Conservation (phyloP, 2,888 invertebrate species). For the Sinopyrophorus schimmeli region DNA sequence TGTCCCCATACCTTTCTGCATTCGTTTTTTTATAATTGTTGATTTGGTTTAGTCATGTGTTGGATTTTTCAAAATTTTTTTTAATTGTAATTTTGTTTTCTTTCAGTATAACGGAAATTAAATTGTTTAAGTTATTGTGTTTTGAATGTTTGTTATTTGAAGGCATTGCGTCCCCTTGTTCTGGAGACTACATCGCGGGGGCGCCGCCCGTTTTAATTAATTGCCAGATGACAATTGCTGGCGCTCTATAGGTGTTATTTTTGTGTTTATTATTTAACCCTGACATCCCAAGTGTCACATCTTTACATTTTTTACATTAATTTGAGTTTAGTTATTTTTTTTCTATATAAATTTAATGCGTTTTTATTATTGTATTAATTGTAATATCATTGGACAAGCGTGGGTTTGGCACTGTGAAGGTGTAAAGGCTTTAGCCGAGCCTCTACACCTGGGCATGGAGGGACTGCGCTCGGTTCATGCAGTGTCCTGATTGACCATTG, state of each 20-base stretch:
- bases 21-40: constrained; percentile 49
- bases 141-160: constrained; percentile 42
- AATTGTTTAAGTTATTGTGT: constrained; percentile 53
- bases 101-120: constrained; percentile 41
- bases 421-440: constrained; percentile 30
- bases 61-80: constrained; percentile 53
- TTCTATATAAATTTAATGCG: constrained; percentile 34
- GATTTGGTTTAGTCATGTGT: constrained; percentile 45
- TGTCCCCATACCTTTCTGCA: constrained; percentile 54
- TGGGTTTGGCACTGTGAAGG: constrained; percentile 50
- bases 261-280: constrained; percentile 52
- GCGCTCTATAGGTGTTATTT: constrained; percentile 44
- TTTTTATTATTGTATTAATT: constrained; percentile 38
- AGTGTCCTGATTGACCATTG: constrained; percentile 45
- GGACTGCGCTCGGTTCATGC: constrained; percentile 51
- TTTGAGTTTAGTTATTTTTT: constrained; percentile 32
- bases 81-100: constrained; percentile 31
- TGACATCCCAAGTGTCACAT: constrained; percentile 50
- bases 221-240: constrained; percentile 35
- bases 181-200: constrained; percentile 52
- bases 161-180: constrained; percentile 49
- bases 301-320: constrained; percentile 41
- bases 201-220: constrained; percentile 39
- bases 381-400: constrained; percentile 41
- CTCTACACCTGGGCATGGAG: constrained; percentile 47